Evolutionary conservation across 37 sponge, comb jelly and placozoan species (phyloP), one percentile per base, ranked within the genome.

Genomic region (Theonella swinhoei): DNA sequence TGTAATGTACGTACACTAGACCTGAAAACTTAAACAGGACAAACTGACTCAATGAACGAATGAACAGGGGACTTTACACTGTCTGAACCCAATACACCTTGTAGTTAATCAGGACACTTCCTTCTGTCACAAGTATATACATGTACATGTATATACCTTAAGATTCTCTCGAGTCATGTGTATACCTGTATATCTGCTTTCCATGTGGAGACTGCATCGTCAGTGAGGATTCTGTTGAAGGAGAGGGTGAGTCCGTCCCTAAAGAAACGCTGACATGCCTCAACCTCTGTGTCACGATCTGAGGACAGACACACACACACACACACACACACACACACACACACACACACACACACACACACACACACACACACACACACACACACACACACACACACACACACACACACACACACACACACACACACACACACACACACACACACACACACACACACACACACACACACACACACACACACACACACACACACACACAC

Each of bases 161-260:
- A 14, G 54, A 47, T 47, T 47, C 7, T 47, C 54, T 47, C 7
- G 54, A 47, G 14, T 14, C 14, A 17, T 17, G 14, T 47, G 14
- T 79, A 29, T 33, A 96, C 97, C 88, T 98, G 99, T 71, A 98
- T 98, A 39, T 98, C 97, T 40, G 92, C 87, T 24, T 96, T 96
- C 99, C 99, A 98, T 26, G 87, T 86, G 41, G 82, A 87, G 29
- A 98, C 97, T 54, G 99, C 99, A 64, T 94, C 97, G 67, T 98
- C 99, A 58, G 88, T 92, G 41, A 98, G 85, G 25, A 98, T 86
- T 64, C 89, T 42, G 43, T 59, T 59, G 39, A 98, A 98, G 0
- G 99, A 98, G 32, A 74, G 80, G 25, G 92, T 76, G 20, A 96
- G 83, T 1, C 97, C 93, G 28, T 96, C 99, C 39, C 84, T 71